phyloP scores from a whole-genome alignment of 2,888 invertebrate genomes.

The Diachrysia chrysitis region DNA sequence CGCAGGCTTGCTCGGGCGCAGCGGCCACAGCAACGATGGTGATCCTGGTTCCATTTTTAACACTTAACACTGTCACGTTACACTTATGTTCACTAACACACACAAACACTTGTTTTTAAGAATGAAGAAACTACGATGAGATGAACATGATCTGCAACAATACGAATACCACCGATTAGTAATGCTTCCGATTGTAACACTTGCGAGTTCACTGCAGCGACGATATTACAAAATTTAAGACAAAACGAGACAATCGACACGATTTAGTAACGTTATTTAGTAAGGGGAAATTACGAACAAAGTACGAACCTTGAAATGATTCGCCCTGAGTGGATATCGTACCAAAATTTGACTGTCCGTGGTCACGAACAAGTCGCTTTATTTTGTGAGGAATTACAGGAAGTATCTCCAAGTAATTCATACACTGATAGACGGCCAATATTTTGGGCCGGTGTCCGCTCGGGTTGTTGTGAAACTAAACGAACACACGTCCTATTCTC shows the following conservation, averaged over 20 bases:
- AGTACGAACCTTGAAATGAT: constrained; percentile 89
- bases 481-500: constrained; percentile 84
- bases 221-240: constrained; percentile 81
- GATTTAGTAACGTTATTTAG: constrained; percentile 81
- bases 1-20: constrained; percentile 85
- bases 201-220: constrained; percentile 69
- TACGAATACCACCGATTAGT: constrained; percentile 72
- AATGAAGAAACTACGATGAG: constrained; percentile 87
- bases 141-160: constrained; percentile 89
- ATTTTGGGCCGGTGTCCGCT: constrained; percentile 90
- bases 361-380: constrained; percentile 78
- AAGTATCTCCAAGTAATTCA: constrained; percentile 84
- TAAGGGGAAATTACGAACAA: constrained; percentile 87
- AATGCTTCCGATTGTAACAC: constrained; percentile 60
- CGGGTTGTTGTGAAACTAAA: constrained; percentile 85
- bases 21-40: constrained; percentile 85
- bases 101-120: constrained; percentile 80
- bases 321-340: constrained; percentile 89
- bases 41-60: constrained; percentile 87
- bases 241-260: constrained; percentile 66
- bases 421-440: constrained; percentile 88
- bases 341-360: constrained; percentile 89
- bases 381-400: constrained; percentile 82
- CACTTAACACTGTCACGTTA: constrained; percentile 80
- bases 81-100: constrained; percentile 84